Evolutionary conservation across 2,888 invertebrate genomes (phyloP).

Genomic region (Epsilonema sp.): DNA sequence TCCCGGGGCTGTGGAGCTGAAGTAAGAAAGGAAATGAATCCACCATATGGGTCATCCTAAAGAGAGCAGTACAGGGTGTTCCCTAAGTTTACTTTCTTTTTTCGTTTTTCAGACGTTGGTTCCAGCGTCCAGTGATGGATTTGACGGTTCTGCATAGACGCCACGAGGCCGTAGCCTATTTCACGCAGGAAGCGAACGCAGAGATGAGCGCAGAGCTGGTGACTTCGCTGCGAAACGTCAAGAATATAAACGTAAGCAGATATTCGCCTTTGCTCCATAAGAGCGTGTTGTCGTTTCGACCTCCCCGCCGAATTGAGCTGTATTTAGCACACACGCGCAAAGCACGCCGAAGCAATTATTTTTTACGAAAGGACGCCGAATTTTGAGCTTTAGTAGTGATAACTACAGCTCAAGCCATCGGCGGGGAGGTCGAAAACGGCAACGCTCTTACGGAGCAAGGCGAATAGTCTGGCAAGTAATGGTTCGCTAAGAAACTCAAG

Average conservation of each 20-base stretch:
- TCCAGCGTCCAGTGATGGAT: conserved; percentile 50
- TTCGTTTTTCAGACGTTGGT: conserved; percentile 39
- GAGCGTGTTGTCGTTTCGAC: too few relatives aligned
- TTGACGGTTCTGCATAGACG: conserved; percentile 41
- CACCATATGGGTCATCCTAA: background rate
- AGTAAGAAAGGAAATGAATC: too few relatives aligned
- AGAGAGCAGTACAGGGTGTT: background rate
- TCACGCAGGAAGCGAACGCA: conserved; percentile 42
- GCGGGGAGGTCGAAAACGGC: too few relatives aligned
- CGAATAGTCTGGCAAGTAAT: too few relatives aligned
- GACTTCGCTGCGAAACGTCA: conserved; percentile 11
- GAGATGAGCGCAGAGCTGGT: conserved; percentile 43
- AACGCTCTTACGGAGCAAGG: too few relatives aligned
- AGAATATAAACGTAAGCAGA: conserved; percentile 11
- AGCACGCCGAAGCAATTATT: too few relatives aligned
- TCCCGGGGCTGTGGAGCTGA: background rate
- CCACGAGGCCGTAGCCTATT: conserved; percentile 49
- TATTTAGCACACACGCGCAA: too few relatives aligned
- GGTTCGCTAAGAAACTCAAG: too few relatives aligned
- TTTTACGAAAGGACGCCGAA: too few relatives aligned
- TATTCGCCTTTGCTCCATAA: conserved; percentile 1
- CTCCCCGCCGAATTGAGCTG: too few relatives aligned
- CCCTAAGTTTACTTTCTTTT: conserved; percentile 6
- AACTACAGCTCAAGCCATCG: too few relatives aligned
- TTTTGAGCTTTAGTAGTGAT: too few relatives aligned